Evolutionary conservation across 2,113 vertebrate genomes (phyloP).

Genomic region (Pollimyrus isidori): DNA sequence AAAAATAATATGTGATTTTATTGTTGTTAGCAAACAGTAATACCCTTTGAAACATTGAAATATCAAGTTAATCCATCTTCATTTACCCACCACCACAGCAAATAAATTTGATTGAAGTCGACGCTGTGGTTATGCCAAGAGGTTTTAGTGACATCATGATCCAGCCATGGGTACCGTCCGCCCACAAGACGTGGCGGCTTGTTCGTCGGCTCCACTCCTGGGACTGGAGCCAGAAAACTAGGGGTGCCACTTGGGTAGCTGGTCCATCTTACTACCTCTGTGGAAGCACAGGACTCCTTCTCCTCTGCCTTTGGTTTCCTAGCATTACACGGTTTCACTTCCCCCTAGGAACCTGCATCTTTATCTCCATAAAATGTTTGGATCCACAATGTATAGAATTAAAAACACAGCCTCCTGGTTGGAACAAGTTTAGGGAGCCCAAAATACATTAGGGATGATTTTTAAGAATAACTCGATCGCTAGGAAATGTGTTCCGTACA

Average conservation of each 20-base stretch:
- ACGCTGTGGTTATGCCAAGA: neutral
- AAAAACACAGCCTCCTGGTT: neutral
- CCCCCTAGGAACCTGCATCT: neutral
- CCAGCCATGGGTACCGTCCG: neutral
- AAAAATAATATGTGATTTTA: constrained; percentile 1
- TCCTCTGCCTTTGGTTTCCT: neutral
- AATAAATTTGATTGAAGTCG: neutral
- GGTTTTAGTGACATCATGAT: neutral
- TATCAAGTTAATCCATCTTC: neutral
- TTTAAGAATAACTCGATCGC: neutral
- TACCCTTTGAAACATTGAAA: neutral
- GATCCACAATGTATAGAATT: neutral
- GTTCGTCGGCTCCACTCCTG: neutral
- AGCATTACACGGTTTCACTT: neutral
- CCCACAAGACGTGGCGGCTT: neutral
- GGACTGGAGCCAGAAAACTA: neutral
- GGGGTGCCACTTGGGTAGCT: neutral
- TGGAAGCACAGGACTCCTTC: neutral
- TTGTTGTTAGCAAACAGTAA: neutral
- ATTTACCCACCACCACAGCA: neutral
- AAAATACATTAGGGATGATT: neutral
- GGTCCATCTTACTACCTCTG: neutral
- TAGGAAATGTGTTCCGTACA: neutral
- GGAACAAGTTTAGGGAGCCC: neutral
- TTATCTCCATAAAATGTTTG: neutral